Conservation (phyloP, 2,113 vertebrate species). For the Fukomys damarensis region DNA sequence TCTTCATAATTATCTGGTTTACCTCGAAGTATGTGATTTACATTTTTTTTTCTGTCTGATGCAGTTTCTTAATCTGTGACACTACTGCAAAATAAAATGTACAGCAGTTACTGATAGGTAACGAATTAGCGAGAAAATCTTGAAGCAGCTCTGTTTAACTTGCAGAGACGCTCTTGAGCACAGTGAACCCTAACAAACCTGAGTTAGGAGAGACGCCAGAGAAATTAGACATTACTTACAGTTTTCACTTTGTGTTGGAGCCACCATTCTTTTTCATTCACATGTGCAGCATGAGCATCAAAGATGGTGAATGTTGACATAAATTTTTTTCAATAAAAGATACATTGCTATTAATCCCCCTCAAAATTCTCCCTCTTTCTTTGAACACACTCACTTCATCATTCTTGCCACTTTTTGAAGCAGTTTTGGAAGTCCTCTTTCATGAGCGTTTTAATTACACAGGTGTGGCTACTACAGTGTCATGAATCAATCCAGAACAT, state of each 20-base stretch:
- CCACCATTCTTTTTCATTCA: not conserved
- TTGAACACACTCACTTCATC: not conserved
- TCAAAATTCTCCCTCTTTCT: not conserved
- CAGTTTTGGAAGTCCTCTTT: not conserved
- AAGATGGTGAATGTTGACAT: not conserved
- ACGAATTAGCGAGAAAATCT: constrained; percentile 48
- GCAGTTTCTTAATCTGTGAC: not conserved
- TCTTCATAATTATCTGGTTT: constrained; percentile 10
- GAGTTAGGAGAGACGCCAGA: not conserved
- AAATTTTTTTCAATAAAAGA: not conserved
- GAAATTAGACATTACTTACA: not conserved
- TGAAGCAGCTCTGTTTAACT: not conserved
- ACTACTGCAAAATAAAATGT: not conserved
- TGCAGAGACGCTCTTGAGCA: not conserved
- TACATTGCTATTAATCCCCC: not conserved
- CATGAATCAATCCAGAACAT: not conserved
- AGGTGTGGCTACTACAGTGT: not conserved
- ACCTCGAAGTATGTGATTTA: not conserved
- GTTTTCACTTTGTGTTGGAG: not conserved
- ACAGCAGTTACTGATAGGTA: not conserved
- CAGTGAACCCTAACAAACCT: not conserved
- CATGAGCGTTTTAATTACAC: not conserved
- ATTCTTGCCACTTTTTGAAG: not conserved
- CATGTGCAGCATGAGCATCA: no score
- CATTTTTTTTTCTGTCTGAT: constrained; percentile 31